These are phyloP conservation scores for Clanis bilineata DNA, from an alignment of 2,888 invertebrate genomes.

Conservation along the genomic window DNA sequence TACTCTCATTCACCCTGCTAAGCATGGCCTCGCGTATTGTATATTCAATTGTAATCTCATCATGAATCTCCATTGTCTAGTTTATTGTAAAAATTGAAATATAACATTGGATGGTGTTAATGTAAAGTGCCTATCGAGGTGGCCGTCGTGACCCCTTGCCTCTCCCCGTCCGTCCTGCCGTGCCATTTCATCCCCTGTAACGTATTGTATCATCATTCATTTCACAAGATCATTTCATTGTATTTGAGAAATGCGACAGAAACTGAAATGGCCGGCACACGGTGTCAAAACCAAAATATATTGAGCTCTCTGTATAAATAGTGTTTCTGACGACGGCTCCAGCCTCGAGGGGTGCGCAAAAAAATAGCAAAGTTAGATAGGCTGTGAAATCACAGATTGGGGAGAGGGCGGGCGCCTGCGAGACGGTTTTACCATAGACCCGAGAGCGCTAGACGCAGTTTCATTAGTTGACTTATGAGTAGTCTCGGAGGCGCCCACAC, in stretches of 20 bases:
- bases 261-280: not conserved
- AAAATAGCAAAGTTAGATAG: constrained; percentile 69
- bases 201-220: not conserved
- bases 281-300: constrained; percentile 2
- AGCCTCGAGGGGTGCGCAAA: constrained; percentile 59
- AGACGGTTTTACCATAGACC: constrained; percentile 61
- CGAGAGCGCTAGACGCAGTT: constrained; percentile 39
- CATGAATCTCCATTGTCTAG: constrained; percentile 72
- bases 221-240: constrained; percentile 4
- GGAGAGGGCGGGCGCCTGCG: constrained; percentile 27
- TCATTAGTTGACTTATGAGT: constrained; percentile 40
- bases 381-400: constrained; percentile 47
- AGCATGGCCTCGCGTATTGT: constrained; percentile 73
- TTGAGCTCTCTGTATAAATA: constrained; percentile 30
- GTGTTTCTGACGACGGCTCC: constrained; percentile 33
- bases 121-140: constrained; percentile 36
- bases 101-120: constrained; percentile 77
- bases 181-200: not conserved
- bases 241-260: not conserved
- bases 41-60: constrained; percentile 76
- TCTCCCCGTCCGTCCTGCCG: not conserved
- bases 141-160: constrained; percentile 6
- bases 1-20: constrained; percentile 76
- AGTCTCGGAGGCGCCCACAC: constrained; percentile 23
- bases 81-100: constrained; percentile 68